Base-by-base conservation (phyloP, 2,113 vertebrate genomes). In the Macheiramphus alcinus region DNA sequence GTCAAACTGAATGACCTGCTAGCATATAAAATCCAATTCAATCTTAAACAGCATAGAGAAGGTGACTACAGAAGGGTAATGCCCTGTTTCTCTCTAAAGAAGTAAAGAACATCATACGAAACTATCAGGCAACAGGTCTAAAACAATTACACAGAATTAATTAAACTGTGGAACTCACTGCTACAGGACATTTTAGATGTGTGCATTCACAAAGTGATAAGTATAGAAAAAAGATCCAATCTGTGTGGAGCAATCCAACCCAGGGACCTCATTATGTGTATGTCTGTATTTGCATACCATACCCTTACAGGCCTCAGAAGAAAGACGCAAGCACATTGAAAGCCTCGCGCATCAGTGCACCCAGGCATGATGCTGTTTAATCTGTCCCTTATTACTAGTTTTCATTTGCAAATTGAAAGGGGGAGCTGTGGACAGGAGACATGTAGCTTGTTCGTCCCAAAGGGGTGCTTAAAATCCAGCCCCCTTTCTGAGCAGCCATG, bases 331-430 rank as follows among this genome's bases (percentile, higher is more conserved):
- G 47, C 61, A 59, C 68, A 61, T 1, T 0, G 19, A 90, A 91
- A 86, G 56, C 34, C 59, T 68, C 48, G 86, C 2, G 3, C 58
- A 80, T 59, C 73, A 75, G 52, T 32, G 68, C 61, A 92, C 43
- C 52, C 88, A 81, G 86, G 56, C 88, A 74, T 52, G 86, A 67
- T 93, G 85, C 83, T 79, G 56, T 68, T 93, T 92, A 94, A 96
- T 94, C 52, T 84, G 91, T 75, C 82, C 86, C 68, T 78, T 86
- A 91, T 52, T 88, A 50, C 61, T 26, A 79, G 61, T 87, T 92
- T 91, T 78, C 80, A 82, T 89, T 81, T 80, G 56, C 88, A 93
- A 92, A 95, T 75, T 72, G 66, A 78, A 96, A 94, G 36, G 31
- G 84, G 48, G 66, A 92, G 48, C 52, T 56, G 55, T 45, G 78